Evolutionary conservation across 1,140 invertebrate species (phyloP).

Genomic region (Leptinotarsa defecta): DNA sequence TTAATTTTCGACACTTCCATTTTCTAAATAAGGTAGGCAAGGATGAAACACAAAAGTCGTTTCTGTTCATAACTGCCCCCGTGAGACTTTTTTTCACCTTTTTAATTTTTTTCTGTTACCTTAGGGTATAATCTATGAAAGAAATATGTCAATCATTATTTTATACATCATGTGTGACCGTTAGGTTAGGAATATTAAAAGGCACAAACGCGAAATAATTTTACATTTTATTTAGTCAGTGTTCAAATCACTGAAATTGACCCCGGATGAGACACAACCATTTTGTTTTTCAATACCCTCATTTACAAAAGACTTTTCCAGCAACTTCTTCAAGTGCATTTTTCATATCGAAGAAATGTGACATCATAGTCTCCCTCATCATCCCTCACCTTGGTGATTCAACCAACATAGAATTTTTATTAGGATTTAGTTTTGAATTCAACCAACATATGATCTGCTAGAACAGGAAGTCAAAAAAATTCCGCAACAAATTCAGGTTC

Average conservation of each 20-base stretch:
- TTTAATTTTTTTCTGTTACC: neutral
- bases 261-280: neutral
- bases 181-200: no score
- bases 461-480: slow-evolving; percentile 18
- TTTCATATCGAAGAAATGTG: no score
- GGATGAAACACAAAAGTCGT: no score
- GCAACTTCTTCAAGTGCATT: no score
- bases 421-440: slow-evolving; percentile 4
- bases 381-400: slow-evolving; percentile 11
- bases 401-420: neutral
- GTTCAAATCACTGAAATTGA: neutral
- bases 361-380: slow-evolving; percentile 5
- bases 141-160: neutral
- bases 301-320: neutral
- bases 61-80: no score
- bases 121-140: neutral
- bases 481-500: no score
- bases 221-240: neutral
- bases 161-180: neutral
- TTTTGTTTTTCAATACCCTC: neutral
- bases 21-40: no score
- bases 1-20: no score
- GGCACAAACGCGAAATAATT: neutral
- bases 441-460: slow-evolving; percentile 13
- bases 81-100: no score